Percentiles rank a stretch among this genome's conserved stretches.
These are phyloP conservation scores for Falcaria lacertinaria DNA, from an alignment of 2,888 invertebrate species.

Conservation along the genomic window DNA sequence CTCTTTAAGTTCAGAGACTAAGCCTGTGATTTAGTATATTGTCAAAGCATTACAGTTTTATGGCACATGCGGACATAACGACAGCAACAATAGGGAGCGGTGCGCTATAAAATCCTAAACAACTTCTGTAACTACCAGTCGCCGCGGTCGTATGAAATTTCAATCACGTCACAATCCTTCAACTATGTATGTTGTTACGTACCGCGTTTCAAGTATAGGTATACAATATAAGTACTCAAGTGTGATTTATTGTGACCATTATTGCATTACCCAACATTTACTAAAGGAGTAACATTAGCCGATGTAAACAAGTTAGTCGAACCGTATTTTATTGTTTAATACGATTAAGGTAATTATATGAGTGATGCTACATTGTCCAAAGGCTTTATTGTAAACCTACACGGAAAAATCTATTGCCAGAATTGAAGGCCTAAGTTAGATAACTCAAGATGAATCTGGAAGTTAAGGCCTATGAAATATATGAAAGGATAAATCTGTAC, in stretches of 20 bases:
- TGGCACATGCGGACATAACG: conserved; percentile 39
- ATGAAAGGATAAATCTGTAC: too few relatives aligned
- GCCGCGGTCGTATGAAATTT: conserved; percentile 41
- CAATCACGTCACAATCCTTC: conserved; percentile 37
- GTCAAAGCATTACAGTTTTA: conserved; percentile 44
- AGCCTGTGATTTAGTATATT: conserved; percentile 37
- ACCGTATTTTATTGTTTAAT: too few relatives aligned
- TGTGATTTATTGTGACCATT: too few relatives aligned
- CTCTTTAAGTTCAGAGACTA: conserved; percentile 17
- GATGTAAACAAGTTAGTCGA: too few relatives aligned
- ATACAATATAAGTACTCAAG: conserved; percentile 19
- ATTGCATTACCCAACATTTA: conserved; percentile 12
- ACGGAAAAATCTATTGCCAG: too few relatives aligned
- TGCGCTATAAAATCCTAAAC: conserved; percentile 52
- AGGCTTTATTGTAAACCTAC: too few relatives aligned
- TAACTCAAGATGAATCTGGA: too few relatives aligned
- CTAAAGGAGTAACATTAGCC: too few relatives aligned
- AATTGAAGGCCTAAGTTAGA: too few relatives aligned
- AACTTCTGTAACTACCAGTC: conserved; percentile 42
- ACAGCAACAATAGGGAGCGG: conserved; percentile 43
- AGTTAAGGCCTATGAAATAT: too few relatives aligned
- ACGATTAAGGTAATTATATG: too few relatives aligned
- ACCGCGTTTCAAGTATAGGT: conserved; percentile 14
- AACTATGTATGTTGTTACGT: conserved; percentile 27
- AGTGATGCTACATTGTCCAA: too few relatives aligned